phyloP scores from a whole-genome alignment of 2,797 vertebrate species.

The Phrynocephalus forsythii region DNA sequence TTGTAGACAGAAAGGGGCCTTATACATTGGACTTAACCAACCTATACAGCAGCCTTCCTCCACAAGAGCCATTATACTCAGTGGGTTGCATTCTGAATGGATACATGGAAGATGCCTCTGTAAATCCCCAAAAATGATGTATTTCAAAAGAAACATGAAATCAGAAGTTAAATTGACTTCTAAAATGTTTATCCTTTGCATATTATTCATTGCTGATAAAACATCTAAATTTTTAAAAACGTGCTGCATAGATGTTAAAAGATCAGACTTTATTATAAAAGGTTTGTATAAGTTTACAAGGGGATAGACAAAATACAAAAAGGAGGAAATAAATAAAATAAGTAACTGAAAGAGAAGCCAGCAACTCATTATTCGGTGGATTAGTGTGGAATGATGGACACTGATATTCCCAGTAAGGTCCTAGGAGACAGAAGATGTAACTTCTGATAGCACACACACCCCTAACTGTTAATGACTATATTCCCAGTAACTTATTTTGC shows the following conservation, averaged over 20 bases:
- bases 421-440: not conserved
- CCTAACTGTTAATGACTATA: not conserved
- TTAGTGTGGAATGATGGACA: too few relatives aligned
- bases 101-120: not conserved
- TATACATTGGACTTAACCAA: not conserved
- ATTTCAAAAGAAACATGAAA: not conserved
- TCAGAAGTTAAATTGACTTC: not conserved
- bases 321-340: not conserved
- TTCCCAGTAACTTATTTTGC: not conserved
- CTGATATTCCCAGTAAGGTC: not conserved
- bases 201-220: not conserved
- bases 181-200: not conserved
- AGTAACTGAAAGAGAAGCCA: not conserved
- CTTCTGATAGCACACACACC: too few relatives aligned
- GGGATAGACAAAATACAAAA: not conserved
- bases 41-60: not conserved
- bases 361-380: not conserved
- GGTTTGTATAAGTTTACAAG: not conserved
- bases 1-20: constrained; percentile 20
- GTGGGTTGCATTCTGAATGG: not conserved
- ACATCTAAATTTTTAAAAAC: not conserved
- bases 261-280: not conserved
- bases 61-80: not conserved
- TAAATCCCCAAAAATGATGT: not conserved
- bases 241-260: not conserved